Evolutionary conservation across 2,888 invertebrate species (phyloP).

Genomic region (Pilophorus perplexus): DNA sequence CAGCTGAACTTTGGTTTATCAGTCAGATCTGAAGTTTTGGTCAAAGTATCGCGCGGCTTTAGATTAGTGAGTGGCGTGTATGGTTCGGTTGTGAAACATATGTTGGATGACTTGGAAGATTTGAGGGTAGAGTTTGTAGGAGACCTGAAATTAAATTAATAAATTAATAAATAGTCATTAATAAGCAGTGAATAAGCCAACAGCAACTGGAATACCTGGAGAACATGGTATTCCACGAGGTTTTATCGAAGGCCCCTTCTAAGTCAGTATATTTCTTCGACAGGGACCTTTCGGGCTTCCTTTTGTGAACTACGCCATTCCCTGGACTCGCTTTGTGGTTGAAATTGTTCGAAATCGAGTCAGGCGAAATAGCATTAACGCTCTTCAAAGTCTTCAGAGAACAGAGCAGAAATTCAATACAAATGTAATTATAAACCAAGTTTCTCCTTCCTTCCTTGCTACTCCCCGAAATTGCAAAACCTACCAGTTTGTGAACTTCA

Average conservation of each 20-base stretch:
- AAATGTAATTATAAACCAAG: too few species aligned
- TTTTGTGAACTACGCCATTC: slow-evolving; percentile 37
- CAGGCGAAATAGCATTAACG: background rate
- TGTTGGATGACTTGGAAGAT: slow-evolving; percentile 37
- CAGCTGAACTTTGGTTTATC: slow-evolving; percentile 24
- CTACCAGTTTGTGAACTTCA: slow-evolving; percentile 18
- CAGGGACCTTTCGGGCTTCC: slow-evolving; percentile 33
- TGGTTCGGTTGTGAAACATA: slow-evolving; percentile 43
- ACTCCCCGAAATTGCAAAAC: background rate
- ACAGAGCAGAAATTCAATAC: too few species aligned
- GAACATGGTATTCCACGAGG: slow-evolving; percentile 36
- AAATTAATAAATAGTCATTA: background rate
- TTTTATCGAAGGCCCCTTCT: slow-evolving; percentile 36
- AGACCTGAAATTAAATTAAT: slow-evolving; percentile 2
- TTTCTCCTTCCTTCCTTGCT: too few species aligned
- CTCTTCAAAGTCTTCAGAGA: too few species aligned
- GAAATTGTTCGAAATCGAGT: slow-evolving; percentile 16
- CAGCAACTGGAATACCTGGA: slow-evolving; percentile 6
- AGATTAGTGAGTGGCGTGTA: slow-evolving; percentile 41
- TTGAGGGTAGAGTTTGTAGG: slow-evolving; percentile 21
- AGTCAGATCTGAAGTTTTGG: slow-evolving; percentile 8
- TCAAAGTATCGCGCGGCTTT: slow-evolving; percentile 35
- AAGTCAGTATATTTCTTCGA: slow-evolving; percentile 38
- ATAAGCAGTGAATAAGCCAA: background rate
- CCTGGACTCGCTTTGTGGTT: slow-evolving; percentile 27